A percentile compares a stretch with the other conserved stretches of the same genome.
phyloP scores from a whole-genome alignment of 1,140 invertebrate genomes.

The Leptopilina boulardi region DNA sequence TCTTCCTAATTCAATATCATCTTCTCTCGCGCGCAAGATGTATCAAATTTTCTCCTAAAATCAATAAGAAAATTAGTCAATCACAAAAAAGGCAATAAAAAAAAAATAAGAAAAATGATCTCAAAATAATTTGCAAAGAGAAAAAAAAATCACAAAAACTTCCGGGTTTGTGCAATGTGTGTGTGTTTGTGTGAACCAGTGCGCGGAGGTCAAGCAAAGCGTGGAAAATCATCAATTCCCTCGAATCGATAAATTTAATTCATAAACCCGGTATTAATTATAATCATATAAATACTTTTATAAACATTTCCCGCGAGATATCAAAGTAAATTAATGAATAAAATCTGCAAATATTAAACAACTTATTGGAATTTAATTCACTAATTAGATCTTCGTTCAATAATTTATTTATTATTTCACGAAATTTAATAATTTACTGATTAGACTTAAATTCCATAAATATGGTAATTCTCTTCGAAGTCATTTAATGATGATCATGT shows the following conservation, averaged over 20 bases:
- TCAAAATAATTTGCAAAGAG: not conserved
- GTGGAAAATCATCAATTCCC: conserved; percentile 27
- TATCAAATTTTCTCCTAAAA: not conserved
- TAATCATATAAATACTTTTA: conserved; percentile 26
- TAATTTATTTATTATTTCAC: no score
- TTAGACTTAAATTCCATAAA: not conserved
- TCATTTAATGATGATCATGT: not conserved
- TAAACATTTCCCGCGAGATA: no score
- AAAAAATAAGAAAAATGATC: conserved; percentile 35
- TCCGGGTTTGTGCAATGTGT: conserved; percentile 38
- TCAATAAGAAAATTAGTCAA: conserved; percentile 20
- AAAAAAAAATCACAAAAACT: conserved; percentile 28
- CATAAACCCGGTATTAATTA: conserved; percentile 49
- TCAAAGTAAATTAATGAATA: no score
- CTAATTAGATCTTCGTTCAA: not conserved
- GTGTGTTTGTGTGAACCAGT: no score
- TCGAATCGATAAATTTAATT: conserved; percentile 46
- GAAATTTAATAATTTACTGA: no score
- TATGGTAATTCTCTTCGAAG: not conserved
- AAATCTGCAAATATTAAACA: conserved; percentile 34
- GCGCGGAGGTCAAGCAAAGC: conserved; percentile 3
- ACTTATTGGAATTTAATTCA: not conserved
- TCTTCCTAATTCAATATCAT: conserved; percentile 41
- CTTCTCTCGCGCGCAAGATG: conserved; percentile 2
- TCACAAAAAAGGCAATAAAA: not conserved